Conservation (phyloP, 1,140 invertebrate genomes). For the Eumeta japonica region DNA sequence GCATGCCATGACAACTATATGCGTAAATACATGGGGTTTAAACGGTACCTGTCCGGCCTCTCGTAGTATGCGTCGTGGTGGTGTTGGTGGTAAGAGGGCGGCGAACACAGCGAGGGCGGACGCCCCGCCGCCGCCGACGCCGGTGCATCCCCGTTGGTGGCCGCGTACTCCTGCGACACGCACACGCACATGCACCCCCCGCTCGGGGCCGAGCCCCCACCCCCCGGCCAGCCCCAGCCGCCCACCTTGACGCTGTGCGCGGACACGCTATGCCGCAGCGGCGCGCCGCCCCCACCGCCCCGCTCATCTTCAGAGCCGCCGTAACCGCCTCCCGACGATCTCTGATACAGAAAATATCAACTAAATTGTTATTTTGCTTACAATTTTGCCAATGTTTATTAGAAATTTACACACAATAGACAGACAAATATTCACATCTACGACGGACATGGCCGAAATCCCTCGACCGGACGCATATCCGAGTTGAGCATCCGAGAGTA, state of each 20-base stretch:
- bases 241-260: conserved; percentile 54
- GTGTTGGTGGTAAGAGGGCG: conserved; percentile 14
- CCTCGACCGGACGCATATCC: no score
- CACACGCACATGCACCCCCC: neutral
- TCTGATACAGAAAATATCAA: neutral
- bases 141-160: conserved; percentile 30
- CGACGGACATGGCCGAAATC: no score
- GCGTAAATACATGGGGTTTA: no score
- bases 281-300: conserved; percentile 26
- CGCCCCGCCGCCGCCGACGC: conserved; percentile 14
- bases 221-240: no score
- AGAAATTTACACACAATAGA: no score
- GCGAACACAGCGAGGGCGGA: conserved; percentile 18
- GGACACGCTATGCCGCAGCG: conserved; percentile 45
- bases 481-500: no score
- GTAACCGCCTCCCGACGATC: neutral
- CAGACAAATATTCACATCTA: no score
- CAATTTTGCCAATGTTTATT: no score
- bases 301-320: conserved; percentile 11
- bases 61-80: conserved; percentile 28
- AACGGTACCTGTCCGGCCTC: conserved; percentile 29
- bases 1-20: neutral
- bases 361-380: no score
- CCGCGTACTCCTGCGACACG: conserved; percentile 27
- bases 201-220: neutral